Evolutionary conservation across 2,113 vertebrate species (phyloP).

Genomic region (Hyaena hyaena): DNA sequence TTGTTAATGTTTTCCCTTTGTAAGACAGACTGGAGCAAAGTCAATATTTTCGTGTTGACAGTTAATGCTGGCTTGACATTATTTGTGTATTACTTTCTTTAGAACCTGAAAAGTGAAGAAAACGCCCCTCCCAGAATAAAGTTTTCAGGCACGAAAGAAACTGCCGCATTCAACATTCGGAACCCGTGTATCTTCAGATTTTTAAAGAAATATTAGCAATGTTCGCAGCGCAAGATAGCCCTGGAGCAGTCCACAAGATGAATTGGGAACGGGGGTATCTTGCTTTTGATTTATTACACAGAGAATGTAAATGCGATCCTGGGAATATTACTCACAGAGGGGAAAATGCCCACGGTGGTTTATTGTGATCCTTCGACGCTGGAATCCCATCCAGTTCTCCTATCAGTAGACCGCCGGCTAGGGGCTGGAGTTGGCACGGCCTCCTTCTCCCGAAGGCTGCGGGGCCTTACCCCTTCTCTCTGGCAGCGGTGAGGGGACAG

Average conservation of each 20-base stretch:
- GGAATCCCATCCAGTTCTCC: not conserved
- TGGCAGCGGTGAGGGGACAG: not conserved
- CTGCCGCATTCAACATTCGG: not conserved
- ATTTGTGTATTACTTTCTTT: conserved; percentile 37
- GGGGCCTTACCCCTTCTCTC: not conserved
- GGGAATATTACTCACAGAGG: not conserved
- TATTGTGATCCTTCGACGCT: not conserved
- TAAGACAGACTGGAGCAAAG: not conserved
- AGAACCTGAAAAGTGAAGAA: not conserved
- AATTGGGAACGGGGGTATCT: conserved; percentile 72
- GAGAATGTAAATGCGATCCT: conserved; percentile 55
- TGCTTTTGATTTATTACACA: conserved; percentile 73
- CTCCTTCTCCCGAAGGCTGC: not conserved
- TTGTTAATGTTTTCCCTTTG: not conserved
- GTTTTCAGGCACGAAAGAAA: not conserved
- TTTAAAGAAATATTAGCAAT: conserved; percentile 70
- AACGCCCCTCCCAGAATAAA: not conserved
- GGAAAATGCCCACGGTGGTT: not conserved
- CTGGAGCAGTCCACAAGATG: conserved; percentile 51
- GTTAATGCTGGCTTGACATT: conserved; percentile 19
- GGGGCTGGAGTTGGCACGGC: not conserved
- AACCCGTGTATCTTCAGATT: not conserved
- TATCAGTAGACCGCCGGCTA: not conserved
- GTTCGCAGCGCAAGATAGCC: conserved; percentile 19
- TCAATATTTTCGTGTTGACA: conserved; percentile 29